A percentile compares a stretch with the other conserved stretches of the same genome.
phyloP scores from a whole-genome alignment of 2,888 invertebrate species.

The Matsumyia berberina region DNA sequence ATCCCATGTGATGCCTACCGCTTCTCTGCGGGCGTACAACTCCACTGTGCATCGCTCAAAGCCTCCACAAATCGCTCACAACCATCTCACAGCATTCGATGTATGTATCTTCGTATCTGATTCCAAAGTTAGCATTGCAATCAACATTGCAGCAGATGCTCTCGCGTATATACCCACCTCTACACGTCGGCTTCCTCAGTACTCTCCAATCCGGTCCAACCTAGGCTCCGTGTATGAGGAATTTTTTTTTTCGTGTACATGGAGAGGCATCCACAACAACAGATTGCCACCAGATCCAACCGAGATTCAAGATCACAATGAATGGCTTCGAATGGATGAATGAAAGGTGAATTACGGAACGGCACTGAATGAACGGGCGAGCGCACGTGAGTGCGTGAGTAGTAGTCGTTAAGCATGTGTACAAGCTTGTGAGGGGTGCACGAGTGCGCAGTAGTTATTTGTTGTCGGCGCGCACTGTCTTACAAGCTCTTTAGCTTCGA shows the following conservation, averaged over 20 bases:
- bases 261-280: conserved; percentile 35
- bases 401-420: conserved; percentile 46
- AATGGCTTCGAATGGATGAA: conserved; percentile 71
- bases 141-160: conserved; percentile 44
- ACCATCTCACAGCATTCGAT: conserved; percentile 1
- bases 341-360: conserved; percentile 70
- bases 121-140: conserved; percentile 44
- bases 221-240: conserved; percentile 24
- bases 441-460: conserved; percentile 69
- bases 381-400: conserved; percentile 69
- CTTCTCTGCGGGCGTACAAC: not conserved
- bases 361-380: conserved; percentile 63
- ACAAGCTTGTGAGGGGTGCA: conserved; percentile 38
- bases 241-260: conserved; percentile 8
- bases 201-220: conserved; percentile 33
- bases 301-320: conserved; percentile 69
- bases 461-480: conserved; percentile 68
- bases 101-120: conserved; percentile 18
- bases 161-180: not conserved
- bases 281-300: conserved; percentile 25
- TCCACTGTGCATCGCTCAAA: not conserved
- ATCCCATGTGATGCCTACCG: not conserved
- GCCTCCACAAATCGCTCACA: conserved; percentile 3
- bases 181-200: conserved; percentile 9
- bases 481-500: conserved; percentile 67